These are phyloP conservation scores for Alexandromys fortis DNA, from an alignment of 2,113 vertebrate species.

Conservation along the genomic window DNA sequence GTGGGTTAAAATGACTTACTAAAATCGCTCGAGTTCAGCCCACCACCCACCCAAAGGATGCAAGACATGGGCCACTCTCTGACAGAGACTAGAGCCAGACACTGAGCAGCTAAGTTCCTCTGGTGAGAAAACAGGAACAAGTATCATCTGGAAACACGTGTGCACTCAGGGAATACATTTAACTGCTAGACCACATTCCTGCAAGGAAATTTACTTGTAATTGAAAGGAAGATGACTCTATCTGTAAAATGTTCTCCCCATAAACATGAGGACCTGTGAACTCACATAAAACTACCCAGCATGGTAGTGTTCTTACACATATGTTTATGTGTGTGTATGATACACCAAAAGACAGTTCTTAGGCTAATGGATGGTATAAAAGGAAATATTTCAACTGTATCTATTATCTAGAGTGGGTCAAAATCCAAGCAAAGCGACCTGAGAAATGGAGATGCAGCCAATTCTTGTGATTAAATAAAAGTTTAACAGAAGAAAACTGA, in stretches of 20 bases:
- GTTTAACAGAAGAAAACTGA: neutral
- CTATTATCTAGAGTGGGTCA: neutral
- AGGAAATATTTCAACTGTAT: neutral
- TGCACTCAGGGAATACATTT: neutral
- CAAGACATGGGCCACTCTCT: neutral
- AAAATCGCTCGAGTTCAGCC: constrained; percentile 24
- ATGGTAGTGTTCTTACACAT: neutral
- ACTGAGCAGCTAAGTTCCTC: neutral
- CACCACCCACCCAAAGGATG: neutral
- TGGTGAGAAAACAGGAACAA: constrained; percentile 15
- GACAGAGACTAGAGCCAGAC: constrained; percentile 11
- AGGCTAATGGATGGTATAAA: neutral
- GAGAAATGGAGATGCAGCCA: constrained; percentile 26
- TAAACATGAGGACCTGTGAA: neutral
- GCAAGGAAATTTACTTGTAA: neutral
- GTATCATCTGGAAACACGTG: neutral
- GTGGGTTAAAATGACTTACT: constrained; percentile 28
- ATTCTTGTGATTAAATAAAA: neutral
- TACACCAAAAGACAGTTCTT: neutral
- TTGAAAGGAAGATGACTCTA: neutral
- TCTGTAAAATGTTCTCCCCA: neutral
- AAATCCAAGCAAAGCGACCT: neutral
- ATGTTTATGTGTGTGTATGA: neutral
- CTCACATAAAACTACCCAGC: neutral
- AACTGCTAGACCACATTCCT: neutral